Base-by-base conservation (phyloP, 2,113 vertebrate species). In the Ovis aries region DNA sequence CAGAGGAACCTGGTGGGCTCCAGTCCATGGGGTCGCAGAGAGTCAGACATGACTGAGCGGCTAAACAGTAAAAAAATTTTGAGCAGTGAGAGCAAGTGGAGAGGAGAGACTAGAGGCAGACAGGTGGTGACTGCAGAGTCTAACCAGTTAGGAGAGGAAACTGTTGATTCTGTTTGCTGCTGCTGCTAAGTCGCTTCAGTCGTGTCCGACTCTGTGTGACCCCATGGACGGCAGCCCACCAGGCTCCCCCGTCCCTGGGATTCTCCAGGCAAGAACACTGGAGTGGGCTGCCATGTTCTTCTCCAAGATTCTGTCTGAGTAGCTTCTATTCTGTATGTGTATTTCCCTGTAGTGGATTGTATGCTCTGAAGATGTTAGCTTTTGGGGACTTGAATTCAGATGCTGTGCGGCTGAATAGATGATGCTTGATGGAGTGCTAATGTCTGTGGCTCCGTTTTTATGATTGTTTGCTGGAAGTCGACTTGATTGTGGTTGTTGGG, bases 331-430 rank as follows among this genome's bases (percentile, higher is more conserved):
- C n/a, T 43, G 3, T 31, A 9, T 21, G 19, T 29, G n/a, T 5
- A 0, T 21, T 3, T 62, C 64, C 17, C 29, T 60, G 0, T 5
- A 1, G 25, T 25, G 29, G 33, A 3, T 3, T 25, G 36, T 0
- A 1, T 6, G 1, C 43, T 4, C 64, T 60, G 19, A 11, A 48
- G 64, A 6, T n/a, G 27, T 6, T 31, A 15, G 40, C 14, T 10
- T 45, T 48, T 0, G 52, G 15, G 71, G 55, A 13, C 36, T 33
- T 9, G 6, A 1, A 3, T 1, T 48, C 64, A 43, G 40, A 14
- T 92, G 78, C 59, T 6, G 0, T 17, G 57, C 31, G 3, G 33
- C 33, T 62, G 33, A 14, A 0, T 3, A 10, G 40, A 4, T 16
- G 7, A 2, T 2, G 50, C 84, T n/a, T 36, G 88, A 5, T 14